Evolutionary conservation across 2,888 invertebrate genomes (phyloP).

Genomic region (Emesis russula): DNA sequence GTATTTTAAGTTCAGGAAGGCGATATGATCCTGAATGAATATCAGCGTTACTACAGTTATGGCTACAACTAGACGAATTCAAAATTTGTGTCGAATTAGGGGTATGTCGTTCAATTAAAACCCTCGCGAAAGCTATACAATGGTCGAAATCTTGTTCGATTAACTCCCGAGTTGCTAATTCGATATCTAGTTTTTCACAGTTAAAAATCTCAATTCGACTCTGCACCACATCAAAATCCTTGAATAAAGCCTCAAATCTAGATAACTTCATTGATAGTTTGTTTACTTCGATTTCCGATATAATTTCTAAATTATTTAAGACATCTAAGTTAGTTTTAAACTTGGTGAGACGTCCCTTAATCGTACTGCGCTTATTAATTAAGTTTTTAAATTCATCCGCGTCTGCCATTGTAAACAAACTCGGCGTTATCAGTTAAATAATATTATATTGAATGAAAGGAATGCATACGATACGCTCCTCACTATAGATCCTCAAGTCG

Average conservation of each 20-base stretch:
- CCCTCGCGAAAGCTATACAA: not conserved
- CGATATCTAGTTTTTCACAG: not conserved
- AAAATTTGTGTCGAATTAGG: too few species aligned
- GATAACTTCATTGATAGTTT: not conserved
- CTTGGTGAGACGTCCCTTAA: not conserved
- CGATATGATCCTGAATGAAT: too few species aligned
- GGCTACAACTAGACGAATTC: too few species aligned
- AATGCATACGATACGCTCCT: not conserved
- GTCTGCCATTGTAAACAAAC: not conserved
- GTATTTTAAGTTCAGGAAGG: too few species aligned
- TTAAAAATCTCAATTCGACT: conserved; percentile 15
- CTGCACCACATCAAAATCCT: not conserved
- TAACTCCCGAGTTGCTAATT: conserved; percentile 9
- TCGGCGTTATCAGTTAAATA: not conserved
- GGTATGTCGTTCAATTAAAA: not conserved
- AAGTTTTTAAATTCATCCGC: not conserved
- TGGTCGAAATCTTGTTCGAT: conserved; percentile 11
- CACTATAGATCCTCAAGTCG: not conserved
- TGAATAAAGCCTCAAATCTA: conserved; percentile 1
- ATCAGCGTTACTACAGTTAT: too few species aligned
- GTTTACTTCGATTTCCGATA: conserved; percentile 2
- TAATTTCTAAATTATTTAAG: not conserved
- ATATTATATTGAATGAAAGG: not conserved
- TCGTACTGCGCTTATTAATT: conserved; percentile 4
- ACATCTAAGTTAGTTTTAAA: conserved; percentile 2